phyloP scores from a whole-genome alignment of 2,797 vertebrate species.

The Echiichthys vipera region DNA sequence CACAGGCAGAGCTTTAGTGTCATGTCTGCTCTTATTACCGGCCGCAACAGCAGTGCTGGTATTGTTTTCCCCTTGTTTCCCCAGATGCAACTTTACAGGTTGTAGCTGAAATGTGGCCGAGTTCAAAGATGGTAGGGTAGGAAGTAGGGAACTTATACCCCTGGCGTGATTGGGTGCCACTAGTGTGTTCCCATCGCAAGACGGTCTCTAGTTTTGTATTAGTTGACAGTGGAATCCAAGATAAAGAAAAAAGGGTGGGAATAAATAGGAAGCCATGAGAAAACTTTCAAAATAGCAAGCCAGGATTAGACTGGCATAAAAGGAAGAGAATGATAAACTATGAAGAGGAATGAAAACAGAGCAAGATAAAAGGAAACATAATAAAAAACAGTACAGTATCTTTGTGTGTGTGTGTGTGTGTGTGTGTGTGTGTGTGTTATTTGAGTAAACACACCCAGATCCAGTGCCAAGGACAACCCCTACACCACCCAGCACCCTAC shows the following conservation, averaged over 20 bases:
- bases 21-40: background rate
- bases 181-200: too few species aligned
- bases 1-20: background rate
- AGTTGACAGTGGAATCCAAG: background rate
- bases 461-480: conserved; percentile 53
- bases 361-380: conserved; percentile 33
- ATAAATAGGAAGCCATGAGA: background rate
- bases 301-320: conserved; percentile 8
- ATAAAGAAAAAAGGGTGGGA: background rate
- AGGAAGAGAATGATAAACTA: conserved; percentile 17
- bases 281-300: background rate
- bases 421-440: conserved; percentile 18
- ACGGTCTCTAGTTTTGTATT: too few species aligned
- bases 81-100: too few species aligned
- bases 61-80: too few species aligned
- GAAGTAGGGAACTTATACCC: too few species aligned
- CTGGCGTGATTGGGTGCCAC: too few species aligned
- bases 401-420: conserved; percentile 7
- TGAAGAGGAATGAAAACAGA: conserved; percentile 43
- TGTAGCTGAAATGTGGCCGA: too few species aligned
- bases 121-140: too few species aligned
- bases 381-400: too few species aligned
- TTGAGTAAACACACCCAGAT: conserved; percentile 57
- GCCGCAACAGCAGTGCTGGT: too few species aligned
- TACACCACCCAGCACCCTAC: conserved; percentile 51